A percentile compares a stretch with the other conserved stretches of the same genome.
These are phyloP conservation scores for Pangasius mekongensis DNA, from an alignment of 2,797 vertebrate species.

Conservation along the genomic window DNA sequence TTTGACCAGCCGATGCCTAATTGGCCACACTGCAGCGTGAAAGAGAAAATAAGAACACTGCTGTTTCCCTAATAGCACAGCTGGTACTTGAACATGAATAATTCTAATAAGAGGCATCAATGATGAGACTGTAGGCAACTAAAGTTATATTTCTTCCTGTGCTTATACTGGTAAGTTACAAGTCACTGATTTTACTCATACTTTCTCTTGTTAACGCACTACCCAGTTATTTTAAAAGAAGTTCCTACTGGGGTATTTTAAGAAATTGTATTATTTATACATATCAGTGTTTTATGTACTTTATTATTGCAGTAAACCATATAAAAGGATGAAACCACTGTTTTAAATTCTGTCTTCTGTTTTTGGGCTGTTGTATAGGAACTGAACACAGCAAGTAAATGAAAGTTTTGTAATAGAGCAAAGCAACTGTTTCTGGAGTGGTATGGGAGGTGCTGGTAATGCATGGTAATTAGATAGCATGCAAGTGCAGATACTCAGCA, in stretches of 20 bases:
- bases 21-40: not conserved
- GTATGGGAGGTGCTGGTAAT: not conserved
- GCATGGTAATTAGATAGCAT: not conserved
- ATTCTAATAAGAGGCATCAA: slow-evolving; percentile 23
- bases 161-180: not conserved
- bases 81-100: not conserved
- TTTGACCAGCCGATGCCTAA: slow-evolving; percentile 23
- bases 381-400: not conserved
- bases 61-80: slow-evolving; percentile 13
- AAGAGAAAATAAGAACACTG: slow-evolving; percentile 14
- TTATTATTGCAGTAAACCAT: not conserved
- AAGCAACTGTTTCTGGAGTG: not conserved
- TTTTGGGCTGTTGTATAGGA: not conserved
- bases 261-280: not conserved
- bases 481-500: not conserved
- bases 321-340: not conserved
- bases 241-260: not conserved
- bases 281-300: not conserved
- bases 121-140: not conserved
- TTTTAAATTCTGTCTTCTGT: not conserved
- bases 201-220: not conserved
- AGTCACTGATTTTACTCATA: not conserved
- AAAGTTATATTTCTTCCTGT: not conserved
- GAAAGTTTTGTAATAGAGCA: not conserved
- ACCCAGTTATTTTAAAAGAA: not conserved